Evolutionary conservation across 2,888 invertebrate species (phyloP), one percentile per base, ranked within the genome.

Genomic region (Rhyacophila evoluta): DNA sequence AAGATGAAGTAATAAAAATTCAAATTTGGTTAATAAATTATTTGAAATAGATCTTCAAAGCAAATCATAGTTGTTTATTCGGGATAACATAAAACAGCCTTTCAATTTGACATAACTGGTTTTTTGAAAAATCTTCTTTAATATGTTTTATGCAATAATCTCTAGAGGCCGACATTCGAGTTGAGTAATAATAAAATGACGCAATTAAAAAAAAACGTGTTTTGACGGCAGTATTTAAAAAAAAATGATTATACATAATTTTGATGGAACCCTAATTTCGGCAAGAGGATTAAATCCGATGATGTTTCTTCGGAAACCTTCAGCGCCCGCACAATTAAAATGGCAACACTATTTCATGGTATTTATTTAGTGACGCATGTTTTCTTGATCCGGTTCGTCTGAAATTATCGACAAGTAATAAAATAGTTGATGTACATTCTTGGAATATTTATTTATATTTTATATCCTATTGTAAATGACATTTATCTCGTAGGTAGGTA

Each of bases 121-220:
- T 28, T 69, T 29, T 8, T 29, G 3, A 28, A 27, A 69, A 69
- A 69, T 69, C 69, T 25, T 29, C 29, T 33, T 55, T 25, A 25
- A 55, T 19, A 55, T 55, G 25, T 12, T 55, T 55, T 55, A 10
- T 55, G 55, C 55, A 55, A 55, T 55, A 55, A 55, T 19, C 55
- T 55, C 55, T 19, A 55, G 55, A 55, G 55, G 55, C 55, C 55
- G 8, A 55, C 19, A 55, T 55, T 55, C 55, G 55, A 55, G 55
- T 15, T 55, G 55, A 55, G 55, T 55, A 55, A 55, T 55, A 8
- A 19, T 8, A 19, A 55, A 55, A 55, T 55, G 55, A 55, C 55
- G 55, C 55, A 55, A 55, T 55, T 19, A 25, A 55, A 19, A 33
- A 4, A 55, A 55, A 55, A 55, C 25, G 25, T 8, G 25, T 25